These are phyloP conservation scores for Squalus acanthias DNA, from an alignment of 2,797 vertebrate species.

Conservation along the genomic window DNA sequence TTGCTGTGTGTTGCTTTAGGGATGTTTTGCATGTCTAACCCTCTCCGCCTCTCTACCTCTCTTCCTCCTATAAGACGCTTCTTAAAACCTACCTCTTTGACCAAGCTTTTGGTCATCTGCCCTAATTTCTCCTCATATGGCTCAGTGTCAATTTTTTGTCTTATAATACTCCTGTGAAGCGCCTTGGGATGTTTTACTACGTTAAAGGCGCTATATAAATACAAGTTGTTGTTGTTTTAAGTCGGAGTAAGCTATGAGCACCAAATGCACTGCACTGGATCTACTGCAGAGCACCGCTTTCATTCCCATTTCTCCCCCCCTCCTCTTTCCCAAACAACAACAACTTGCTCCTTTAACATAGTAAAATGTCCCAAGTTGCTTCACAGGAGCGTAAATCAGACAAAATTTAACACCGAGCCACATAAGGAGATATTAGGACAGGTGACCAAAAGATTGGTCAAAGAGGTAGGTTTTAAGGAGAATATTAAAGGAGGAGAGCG, in stretches of 20 bases:
- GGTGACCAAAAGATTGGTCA: not conserved
- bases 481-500: not conserved
- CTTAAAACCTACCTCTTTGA: no score
- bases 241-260: not conserved
- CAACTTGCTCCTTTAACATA: not conserved
- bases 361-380: not conserved
- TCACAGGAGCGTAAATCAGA: not conserved
- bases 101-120: no score
- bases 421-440: not conserved
- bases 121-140: no score
- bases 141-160: no score
- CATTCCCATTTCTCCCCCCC: not conserved
- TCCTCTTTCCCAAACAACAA: not conserved
- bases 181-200: no score
- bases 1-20: not conserved
- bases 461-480: not conserved
- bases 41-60: no score
- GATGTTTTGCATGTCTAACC: not conserved
- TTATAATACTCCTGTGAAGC: no score
- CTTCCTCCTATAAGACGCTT: no score
- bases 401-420: not conserved
- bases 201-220: no score
- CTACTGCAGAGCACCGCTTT: not conserved
- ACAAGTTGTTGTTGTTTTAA: no score
- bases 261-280: not conserved